Evolutionary conservation across 2,797 vertebrate genomes (phyloP).

Genomic region (Serranus cabrilla): DNA sequence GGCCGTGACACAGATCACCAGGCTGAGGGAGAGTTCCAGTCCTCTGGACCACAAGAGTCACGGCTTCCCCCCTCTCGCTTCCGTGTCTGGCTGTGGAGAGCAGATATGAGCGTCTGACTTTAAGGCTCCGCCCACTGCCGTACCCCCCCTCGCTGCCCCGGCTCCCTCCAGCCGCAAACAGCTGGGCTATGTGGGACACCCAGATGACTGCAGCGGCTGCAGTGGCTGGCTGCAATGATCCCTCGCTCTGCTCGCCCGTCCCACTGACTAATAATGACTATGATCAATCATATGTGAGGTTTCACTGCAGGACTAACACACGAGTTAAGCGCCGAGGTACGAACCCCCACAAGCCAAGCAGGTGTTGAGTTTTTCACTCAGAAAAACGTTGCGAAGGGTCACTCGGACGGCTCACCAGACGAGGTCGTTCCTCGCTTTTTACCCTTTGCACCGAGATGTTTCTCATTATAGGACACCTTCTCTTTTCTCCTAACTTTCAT

Average conservation of each 20-base stretch:
- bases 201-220: conserved; percentile 28
- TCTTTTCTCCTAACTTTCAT: conserved; percentile 20
- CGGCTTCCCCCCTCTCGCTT: conserved; percentile 14
- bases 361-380: conserved; percentile 51
- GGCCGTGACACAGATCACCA: conserved; percentile 44
- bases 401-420: not conserved
- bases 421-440: conserved; percentile 38
- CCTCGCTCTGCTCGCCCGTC: conserved; percentile 36
- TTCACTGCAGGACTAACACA: conserved; percentile 49
- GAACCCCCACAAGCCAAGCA: conserved; percentile 60
- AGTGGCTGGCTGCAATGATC: conserved; percentile 39
- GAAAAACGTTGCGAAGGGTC: conserved; percentile 29
- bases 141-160: not conserved
- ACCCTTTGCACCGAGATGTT: conserved; percentile 18
- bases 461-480: conserved; percentile 28
- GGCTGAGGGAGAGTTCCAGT: conserved; percentile 52
- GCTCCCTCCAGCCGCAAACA: conserved; percentile 42
- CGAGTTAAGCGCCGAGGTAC: conserved; percentile 43
- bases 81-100: conserved; percentile 51
- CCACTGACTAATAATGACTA: conserved; percentile 69
- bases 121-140: conserved; percentile 26
- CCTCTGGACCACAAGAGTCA: conserved; percentile 46
- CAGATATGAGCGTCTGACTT: conserved; percentile 40
- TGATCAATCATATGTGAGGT: conserved; percentile 70
- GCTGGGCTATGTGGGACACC: conserved; percentile 47